Conservation (phyloP, 2,113 vertebrate genomes). For the Phocoena sinus region DNA sequence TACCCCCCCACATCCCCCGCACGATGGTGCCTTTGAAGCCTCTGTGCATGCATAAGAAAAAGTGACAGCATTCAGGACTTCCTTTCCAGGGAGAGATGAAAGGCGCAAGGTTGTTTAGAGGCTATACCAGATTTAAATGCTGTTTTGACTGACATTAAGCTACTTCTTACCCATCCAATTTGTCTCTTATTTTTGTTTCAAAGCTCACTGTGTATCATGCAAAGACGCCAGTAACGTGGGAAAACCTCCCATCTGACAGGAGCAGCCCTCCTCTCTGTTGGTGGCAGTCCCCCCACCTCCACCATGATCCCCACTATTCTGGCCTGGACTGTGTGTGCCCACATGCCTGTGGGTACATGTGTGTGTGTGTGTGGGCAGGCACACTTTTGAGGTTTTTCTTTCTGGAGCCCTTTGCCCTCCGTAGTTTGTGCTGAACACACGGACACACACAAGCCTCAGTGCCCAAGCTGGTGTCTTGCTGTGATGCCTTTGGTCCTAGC, state of each 20-base stretch:
- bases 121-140: neutral
- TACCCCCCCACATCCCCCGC: no score
- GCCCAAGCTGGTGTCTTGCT: neutral
- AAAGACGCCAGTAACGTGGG: neutral
- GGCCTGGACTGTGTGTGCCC: neutral
- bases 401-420: neutral
- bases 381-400: neutral
- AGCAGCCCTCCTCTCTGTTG: neutral
- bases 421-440: neutral
- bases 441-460: neutral
- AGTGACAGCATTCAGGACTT: neutral
- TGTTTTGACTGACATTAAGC: neutral
- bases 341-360: fast-evolving
- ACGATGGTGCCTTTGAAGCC: neutral
- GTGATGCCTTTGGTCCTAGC: neutral
- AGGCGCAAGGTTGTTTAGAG: neutral
- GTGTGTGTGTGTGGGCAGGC: no score
- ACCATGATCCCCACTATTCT: neutral
- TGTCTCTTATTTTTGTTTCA: neutral
- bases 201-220: neutral
- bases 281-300: fast-evolving
- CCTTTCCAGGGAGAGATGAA: neutral
- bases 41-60: fast-evolving
- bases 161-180: neutral
- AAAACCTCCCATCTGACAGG: neutral